Evolutionary conservation across 2,888 invertebrate species (phyloP), one percentile per base, ranked within the genome.

Genomic region (Drosophila colorata): DNA sequence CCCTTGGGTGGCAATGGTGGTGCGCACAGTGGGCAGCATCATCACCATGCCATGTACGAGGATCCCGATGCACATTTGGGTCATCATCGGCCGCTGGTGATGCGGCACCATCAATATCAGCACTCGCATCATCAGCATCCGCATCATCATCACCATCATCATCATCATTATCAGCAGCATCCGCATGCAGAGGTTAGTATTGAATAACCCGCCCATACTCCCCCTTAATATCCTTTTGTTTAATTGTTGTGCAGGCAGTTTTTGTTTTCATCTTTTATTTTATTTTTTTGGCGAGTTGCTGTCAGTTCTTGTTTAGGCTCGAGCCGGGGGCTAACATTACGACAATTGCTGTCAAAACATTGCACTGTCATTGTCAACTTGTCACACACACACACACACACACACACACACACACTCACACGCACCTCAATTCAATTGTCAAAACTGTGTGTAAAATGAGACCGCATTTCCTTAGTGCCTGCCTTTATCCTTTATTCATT

Each of bases 31-130:
- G 96, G 40, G 93, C 81, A 84, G 51, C 80, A 80, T 25, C 77
- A 77, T 65, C 80, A 82, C n/a, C 82, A 86, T 49, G 87, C 84
- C 41, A 81, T 84, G 61, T 97, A 97, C 93, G 96, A 97, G 92
- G 97, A 97, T 90, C 92, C 94, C 94, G 71, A 96, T 95, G 90
- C 96, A 95, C 92, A 93, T 95, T 77, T 93, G 79, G 90, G 92
- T 41, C 91, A 92, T 69, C 91, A 92, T 78, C 82, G 94, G 92
- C 57, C 93, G 92, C 68, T 90, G 89, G 94, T 92, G 92, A 94
- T 78, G 94, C 93, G 46, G 69, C 92, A 92, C 78, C 92, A 92
- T 88, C 92, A 79, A 33, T 77, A 80, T 56, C 79, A 71, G 18
- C 72, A 69, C 25, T 16, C 38, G 38, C 60, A 58, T 31, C 68